phyloP scores from a whole-genome alignment of 2,797 vertebrate species.

The Emys orbicularis region DNA sequence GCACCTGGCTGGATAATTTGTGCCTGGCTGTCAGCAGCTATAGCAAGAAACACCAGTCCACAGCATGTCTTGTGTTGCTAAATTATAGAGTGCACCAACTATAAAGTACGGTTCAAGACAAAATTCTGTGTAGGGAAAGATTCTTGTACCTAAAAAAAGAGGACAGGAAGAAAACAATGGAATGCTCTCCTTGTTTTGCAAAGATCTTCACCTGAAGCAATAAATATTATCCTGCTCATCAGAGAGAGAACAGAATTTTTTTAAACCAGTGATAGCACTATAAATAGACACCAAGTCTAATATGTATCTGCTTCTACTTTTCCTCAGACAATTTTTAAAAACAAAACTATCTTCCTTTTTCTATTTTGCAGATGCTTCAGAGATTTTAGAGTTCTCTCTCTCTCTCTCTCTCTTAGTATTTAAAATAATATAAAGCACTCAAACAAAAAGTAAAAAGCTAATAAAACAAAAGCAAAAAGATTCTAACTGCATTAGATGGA shows the following conservation, averaged over 20 bases:
- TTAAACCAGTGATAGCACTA: background rate
- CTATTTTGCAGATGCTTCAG: background rate
- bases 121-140: background rate
- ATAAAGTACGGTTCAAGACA: background rate
- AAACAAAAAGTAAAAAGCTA: background rate
- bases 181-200: background rate
- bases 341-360: background rate
- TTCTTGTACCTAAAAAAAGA: background rate
- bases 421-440: background rate
- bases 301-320: background rate
- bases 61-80: background rate
- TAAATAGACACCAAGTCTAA: background rate
- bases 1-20: background rate
- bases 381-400: background rate
- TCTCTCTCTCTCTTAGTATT: background rate
- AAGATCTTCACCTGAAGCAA: background rate
- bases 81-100: background rate
- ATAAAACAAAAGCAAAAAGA: too few relatives aligned
- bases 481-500: background rate
- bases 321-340: background rate
- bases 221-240: background rate
- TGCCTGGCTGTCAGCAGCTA: background rate
- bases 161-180: background rate
- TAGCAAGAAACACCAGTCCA: background rate
- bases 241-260: background rate